Evolutionary conservation across 2,797 vertebrate species (phyloP).

Genomic region (Hylomyscus alleni): DNA sequence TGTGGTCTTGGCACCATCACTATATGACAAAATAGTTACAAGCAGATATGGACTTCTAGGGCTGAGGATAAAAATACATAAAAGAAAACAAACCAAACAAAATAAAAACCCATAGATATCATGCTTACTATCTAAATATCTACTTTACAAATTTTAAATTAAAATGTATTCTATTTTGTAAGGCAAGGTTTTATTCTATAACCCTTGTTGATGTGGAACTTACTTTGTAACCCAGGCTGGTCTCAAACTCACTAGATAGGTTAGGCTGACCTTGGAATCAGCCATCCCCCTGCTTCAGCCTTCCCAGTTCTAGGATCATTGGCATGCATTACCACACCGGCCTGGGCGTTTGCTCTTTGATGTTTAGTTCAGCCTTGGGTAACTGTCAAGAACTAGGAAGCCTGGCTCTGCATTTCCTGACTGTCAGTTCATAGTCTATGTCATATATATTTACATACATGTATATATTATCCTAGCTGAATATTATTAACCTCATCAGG

Average conservation of each 20-base stretch:
- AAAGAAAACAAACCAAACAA: background rate
- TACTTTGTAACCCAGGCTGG: background rate
- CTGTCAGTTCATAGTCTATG: background rate
- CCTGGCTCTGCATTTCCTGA: background rate
- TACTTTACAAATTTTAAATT: background rate
- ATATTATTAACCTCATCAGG: background rate
- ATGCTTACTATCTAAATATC: background rate
- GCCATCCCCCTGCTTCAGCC: background rate
- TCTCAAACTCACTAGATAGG: background rate
- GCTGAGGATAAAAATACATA: conserved; percentile 21
- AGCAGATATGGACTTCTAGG: conserved; percentile 28
- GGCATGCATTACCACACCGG: too few relatives aligned
- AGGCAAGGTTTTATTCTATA: background rate
- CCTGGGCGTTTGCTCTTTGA: background rate
- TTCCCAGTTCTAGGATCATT: background rate
- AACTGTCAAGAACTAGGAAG: conserved; percentile 57
- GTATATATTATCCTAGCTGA: background rate
- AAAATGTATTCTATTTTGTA: background rate
- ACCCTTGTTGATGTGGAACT: background rate
- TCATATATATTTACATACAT: background rate
- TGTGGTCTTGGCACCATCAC: conserved; percentile 66
- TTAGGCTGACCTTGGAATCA: background rate
- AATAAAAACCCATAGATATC: background rate
- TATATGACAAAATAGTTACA: conserved; percentile 17
- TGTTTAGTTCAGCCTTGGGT: conserved; percentile 20